Evolutionary conservation across 2,888 invertebrate genomes (phyloP).

Genomic region (Dasypolia templi): DNA sequence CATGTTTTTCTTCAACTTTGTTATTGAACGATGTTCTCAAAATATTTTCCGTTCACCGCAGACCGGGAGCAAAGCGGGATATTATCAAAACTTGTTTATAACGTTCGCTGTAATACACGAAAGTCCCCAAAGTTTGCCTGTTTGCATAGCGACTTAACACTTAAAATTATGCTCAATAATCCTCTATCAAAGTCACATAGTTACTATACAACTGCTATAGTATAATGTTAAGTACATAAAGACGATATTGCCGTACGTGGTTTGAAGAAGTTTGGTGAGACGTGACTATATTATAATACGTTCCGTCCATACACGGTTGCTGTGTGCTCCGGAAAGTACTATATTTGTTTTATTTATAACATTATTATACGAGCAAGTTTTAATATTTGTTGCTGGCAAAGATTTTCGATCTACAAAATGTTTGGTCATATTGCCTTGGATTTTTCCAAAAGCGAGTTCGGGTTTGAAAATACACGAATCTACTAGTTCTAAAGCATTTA

Average conservation of each 20-base stretch:
- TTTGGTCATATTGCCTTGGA: not conserved
- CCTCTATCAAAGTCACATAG: conserved; percentile 60
- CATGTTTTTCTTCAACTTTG: conserved; percentile 62
- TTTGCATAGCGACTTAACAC: conserved; percentile 55
- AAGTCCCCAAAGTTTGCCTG: conserved; percentile 56
- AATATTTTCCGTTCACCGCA: conserved; percentile 58
- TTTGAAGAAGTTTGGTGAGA: conserved; percentile 52
- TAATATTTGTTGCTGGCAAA: conserved; percentile 7
- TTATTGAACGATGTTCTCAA: conserved; percentile 62
- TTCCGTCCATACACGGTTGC: conserved; percentile 30
- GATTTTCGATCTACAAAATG: conserved; percentile 14
- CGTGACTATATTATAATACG: conserved; percentile 50
- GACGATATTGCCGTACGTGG: conserved; percentile 62
- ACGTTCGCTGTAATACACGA: conserved; percentile 50
- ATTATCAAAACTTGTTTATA: conserved; percentile 61
- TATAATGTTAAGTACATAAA: conserved; percentile 59
- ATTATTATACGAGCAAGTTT: conserved; percentile 34
- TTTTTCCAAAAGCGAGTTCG: not conserved
- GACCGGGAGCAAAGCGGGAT: conserved; percentile 37
- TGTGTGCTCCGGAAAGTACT: conserved; percentile 26
- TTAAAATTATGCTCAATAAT: conserved; percentile 63
- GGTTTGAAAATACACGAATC: not conserved
- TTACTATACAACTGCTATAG: conserved; percentile 44
- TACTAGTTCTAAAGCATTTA: not conserved
- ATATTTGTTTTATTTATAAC: conserved; percentile 48